Evolutionary conservation across 2,888 invertebrate species (phyloP).

Genomic region (Pristionchus exspectatus): DNA sequence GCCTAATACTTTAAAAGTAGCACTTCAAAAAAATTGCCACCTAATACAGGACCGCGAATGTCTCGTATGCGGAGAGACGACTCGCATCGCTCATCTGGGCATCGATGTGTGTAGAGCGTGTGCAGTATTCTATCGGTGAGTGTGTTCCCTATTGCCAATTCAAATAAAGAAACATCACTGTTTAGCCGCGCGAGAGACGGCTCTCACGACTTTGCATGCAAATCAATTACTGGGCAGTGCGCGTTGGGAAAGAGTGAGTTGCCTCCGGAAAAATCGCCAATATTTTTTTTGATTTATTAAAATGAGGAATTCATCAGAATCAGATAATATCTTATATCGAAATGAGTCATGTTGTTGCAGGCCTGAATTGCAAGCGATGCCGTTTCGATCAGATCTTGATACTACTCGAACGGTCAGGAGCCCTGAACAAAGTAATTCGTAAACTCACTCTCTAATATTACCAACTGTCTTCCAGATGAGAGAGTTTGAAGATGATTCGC

Average conservation of each 20-base stretch:
- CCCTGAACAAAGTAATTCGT: neutral
- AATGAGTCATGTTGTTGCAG: neutral
- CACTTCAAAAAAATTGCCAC: too few relatives aligned
- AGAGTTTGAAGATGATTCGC: neutral
- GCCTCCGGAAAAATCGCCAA: too few relatives aligned
- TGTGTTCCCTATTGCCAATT: neutral
- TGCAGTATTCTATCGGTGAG: conserved; percentile 10
- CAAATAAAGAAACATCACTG: neutral
- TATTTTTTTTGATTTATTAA: too few relatives aligned
- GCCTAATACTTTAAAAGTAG: neutral
- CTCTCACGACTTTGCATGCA: neutral
- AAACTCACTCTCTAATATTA: too few relatives aligned
- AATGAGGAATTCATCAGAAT: too few relatives aligned
- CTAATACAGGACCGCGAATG: neutral
- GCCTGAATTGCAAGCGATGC: conserved; percentile 23
- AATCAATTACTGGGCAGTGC: neutral
- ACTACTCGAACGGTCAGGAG: neutral
- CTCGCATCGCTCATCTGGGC: conserved; percentile 8
- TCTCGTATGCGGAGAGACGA: neutral
- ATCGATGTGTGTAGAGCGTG: conserved; percentile 4
- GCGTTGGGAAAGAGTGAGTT: neutral
- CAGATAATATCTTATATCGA: too few relatives aligned
- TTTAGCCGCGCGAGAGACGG: neutral
- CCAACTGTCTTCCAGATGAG: neutral
- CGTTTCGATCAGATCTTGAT: neutral